Evolutionary conservation across 2,888 invertebrate species (phyloP).

Genomic region (Idaea straminata): DNA sequence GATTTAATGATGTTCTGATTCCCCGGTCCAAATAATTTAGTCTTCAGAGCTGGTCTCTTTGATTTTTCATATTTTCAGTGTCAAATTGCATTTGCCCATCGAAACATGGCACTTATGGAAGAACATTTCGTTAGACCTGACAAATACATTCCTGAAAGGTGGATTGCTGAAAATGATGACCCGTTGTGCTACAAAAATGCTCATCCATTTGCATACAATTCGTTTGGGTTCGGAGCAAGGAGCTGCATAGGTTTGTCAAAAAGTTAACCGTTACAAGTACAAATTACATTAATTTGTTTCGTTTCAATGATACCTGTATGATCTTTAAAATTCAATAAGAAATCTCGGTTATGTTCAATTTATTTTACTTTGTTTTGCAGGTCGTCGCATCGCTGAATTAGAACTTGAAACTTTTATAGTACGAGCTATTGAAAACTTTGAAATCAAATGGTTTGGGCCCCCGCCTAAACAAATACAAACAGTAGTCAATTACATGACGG

Average conservation of each 20-base stretch:
- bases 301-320: too few relatives aligned
- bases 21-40: too few relatives aligned
- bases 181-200: slow-evolving; percentile 60
- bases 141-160: slow-evolving; percentile 87
- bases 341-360: neutral
- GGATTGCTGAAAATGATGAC: slow-evolving; percentile 73
- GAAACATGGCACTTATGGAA: slow-evolving; percentile 82
- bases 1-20: too few relatives aligned
- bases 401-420: slow-evolving; percentile 72
- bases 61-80: slow-evolving; percentile 26
- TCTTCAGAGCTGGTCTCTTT: neutral
- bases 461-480: neutral
- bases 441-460: slow-evolving; percentile 10
- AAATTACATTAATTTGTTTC: neutral
- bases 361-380: slow-evolving; percentile 55
- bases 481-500: slow-evolving; percentile 36
- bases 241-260: slow-evolving; percentile 80
- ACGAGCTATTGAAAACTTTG: slow-evolving; percentile 22
- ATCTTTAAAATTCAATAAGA: too few relatives aligned
- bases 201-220: slow-evolving; percentile 81
- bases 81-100: slow-evolving; percentile 61
- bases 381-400: slow-evolving; percentile 81
- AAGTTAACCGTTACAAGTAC: neutral
- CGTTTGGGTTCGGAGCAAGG: slow-evolving; percentile 84
- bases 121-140: slow-evolving; percentile 82